Evolutionary conservation across 1,140 invertebrate genomes (phyloP).

Genomic region (Drosophila dunni): DNA sequence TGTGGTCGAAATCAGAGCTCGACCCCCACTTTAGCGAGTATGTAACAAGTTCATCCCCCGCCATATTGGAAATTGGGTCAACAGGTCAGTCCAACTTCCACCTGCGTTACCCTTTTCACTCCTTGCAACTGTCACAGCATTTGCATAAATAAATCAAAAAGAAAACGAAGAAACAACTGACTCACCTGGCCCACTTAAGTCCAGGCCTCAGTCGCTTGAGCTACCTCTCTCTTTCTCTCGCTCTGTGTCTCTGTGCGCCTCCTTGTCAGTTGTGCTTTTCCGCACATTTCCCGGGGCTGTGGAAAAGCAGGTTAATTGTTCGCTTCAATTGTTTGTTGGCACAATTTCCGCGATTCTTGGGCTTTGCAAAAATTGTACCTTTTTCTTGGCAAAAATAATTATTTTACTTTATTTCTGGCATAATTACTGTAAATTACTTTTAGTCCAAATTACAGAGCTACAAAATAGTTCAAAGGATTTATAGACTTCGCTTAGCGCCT

Average conservation of each 20-base stretch:
- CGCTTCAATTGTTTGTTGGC: slow-evolving; percentile 18
- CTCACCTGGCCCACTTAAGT: slow-evolving; percentile 37
- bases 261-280: slow-evolving; percentile 25
- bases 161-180: not conserved
- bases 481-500: not conserved
- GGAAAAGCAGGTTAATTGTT: slow-evolving; percentile 42
- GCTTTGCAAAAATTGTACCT: slow-evolving; percentile 33
- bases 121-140: slow-evolving; percentile 1
- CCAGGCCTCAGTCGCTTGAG: not conserved
- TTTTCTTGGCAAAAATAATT: slow-evolving; percentile 66
- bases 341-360: slow-evolving; percentile 39
- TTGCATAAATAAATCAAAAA: slow-evolving; percentile 51
- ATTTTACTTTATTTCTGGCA: slow-evolving; percentile 41
- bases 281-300: slow-evolving; percentile 9
- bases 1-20: not conserved
- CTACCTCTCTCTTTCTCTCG: slow-evolving; percentile 20
- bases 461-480: not conserved
- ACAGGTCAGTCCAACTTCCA: slow-evolving; percentile 2
- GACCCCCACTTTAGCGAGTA: not conserved
- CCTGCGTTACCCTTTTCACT: not conserved
- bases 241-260: slow-evolving; percentile 14
- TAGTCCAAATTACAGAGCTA: not conserved
- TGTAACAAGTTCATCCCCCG: not conserved
- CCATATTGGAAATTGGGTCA: slow-evolving; percentile 36
- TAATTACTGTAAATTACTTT: slow-evolving; percentile 13